Evolutionary conservation across 2,888 invertebrate genomes (phyloP).

Genomic region (Luperina testacea): DNA sequence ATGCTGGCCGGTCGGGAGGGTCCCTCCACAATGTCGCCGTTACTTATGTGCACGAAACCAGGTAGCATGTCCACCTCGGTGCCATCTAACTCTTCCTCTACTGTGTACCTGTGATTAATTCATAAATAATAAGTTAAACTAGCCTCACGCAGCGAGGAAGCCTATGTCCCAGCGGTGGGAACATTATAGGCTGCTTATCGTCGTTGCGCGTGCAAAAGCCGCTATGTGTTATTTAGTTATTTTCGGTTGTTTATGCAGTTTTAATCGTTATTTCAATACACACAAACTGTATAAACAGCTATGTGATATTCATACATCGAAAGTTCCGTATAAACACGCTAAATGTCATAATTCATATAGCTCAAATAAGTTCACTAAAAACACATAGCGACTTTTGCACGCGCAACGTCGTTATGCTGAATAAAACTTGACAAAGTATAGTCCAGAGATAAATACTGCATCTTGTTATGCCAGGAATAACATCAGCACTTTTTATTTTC

Average conservation of each 20-base stretch:
- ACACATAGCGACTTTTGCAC: too few species aligned
- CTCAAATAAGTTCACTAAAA: too few species aligned
- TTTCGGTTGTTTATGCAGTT: too few species aligned
- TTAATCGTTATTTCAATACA: too few species aligned
- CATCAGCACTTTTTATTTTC: not conserved
- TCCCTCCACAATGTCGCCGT: conserved; percentile 46
- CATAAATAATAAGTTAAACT: conserved; percentile 1
- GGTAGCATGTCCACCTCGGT: conserved; percentile 76
- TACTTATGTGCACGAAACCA: conserved; percentile 78
- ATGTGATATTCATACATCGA: too few species aligned
- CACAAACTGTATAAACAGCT: too few species aligned
- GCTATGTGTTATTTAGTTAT: too few species aligned
- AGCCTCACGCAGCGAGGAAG: not conserved
- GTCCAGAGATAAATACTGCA: not conserved
- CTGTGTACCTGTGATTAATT: conserved; percentile 48
- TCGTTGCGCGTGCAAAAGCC: too few species aligned
- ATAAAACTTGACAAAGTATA: not conserved
- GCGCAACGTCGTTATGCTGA: too few species aligned
- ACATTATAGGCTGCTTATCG: not conserved
- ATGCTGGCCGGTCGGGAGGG: conserved; percentile 50
- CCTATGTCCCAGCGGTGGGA: not conserved
- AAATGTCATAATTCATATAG: too few species aligned
- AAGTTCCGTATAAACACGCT: too few species aligned
- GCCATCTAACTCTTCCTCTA: conserved; percentile 72
- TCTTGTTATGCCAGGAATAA: not conserved